Conservation (phyloP, 2,113 vertebrate genomes). For the Silurus glanis region DNA sequence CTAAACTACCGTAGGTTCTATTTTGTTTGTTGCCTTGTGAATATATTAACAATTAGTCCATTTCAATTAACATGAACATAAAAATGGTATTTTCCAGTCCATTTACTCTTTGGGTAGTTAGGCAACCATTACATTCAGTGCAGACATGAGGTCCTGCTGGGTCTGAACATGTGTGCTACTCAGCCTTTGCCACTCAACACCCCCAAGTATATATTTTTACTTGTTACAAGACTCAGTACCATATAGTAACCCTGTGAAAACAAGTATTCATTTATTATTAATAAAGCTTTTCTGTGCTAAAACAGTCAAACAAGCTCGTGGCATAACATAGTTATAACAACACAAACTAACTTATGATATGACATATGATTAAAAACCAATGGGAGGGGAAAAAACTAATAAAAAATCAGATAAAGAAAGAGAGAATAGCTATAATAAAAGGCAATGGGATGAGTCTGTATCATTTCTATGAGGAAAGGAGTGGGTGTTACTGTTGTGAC, state of each 20-base stretch:
- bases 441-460: slow-evolving; percentile 51
- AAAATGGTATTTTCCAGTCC: slow-evolving; percentile 98
- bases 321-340: not conserved
- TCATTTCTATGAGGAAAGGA: slow-evolving; percentile 60
- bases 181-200: slow-evolving; percentile 27
- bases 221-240: not conserved
- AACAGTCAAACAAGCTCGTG: not conserved
- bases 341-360: not conserved
- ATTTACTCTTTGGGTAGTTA: slow-evolving; percentile 86
- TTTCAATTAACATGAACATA: slow-evolving; percentile 97
- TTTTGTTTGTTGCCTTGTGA: slow-evolving; percentile 70
- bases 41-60: slow-evolving; percentile 92
- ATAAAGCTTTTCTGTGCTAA: not conserved
- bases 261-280: not conserved
- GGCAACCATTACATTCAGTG: slow-evolving; percentile 85
- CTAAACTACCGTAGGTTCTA: slow-evolving; percentile 60
- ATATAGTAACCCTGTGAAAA: not conserved
- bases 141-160: slow-evolving; percentile 81
- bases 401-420: slow-evolving; percentile 17
- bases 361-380: not conserved
- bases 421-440: slow-evolving; percentile 32
- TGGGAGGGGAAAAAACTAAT: not conserved
- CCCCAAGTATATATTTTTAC: slow-evolving; percentile 28
- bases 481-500: slow-evolving; percentile 86
- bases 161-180: slow-evolving; percentile 45